Evolutionary conservation across 2,113 vertebrate species (phyloP), one percentile per base, ranked within the genome.

Genomic region (Macroglossus sobrinus): DNA sequence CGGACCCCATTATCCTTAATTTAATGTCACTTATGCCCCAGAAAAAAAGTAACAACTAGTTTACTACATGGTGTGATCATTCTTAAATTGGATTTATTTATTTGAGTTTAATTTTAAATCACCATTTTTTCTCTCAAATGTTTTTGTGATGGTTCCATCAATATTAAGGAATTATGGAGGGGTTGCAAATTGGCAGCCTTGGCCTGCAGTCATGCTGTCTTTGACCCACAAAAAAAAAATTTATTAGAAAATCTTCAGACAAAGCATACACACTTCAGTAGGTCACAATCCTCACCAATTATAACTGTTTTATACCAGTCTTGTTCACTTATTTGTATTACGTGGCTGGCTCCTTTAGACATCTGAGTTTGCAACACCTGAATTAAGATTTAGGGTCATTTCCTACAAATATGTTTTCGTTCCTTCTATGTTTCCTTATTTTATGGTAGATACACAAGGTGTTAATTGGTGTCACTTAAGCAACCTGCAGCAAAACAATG

Each of bases 41-140:
- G 53, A 11, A 71, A 57, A 63, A 85, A 79, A 89, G 53, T 28
- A 84, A 59, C 79, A 80, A 90, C 89, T 18, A 89, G 21, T n/a
- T 84, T 84, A 63, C 35, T 82, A 84, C 80, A 38, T 82, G 72
- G 35, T 84, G 88, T 72, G 55, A 94, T 74, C 15, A 18, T 74
- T 91, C 81, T 96, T 96, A 88, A 96, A 92, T 26, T 92, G 66
- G 15, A 75, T 64, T 53, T 94, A 94, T 89, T 94, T 96, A 74
- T 59, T 95, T 94, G 81, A 18, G 45, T 85, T 96, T 91, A 85
- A 95, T 88, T 97, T 96, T 93, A 96, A 97, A 91, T 85, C 72
- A 95, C 33, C n/a, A 43, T 86, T 69, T 72, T 94, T 93, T 33
- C 80, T 79, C 59, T 74, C 21, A 79, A 86, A 93, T 89, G 50